A percentile compares a stretch with the other conserved stretches of the same genome.
Conservation (phyloP, 2,888 invertebrate species). For the Gastrophysa polygoni region DNA sequence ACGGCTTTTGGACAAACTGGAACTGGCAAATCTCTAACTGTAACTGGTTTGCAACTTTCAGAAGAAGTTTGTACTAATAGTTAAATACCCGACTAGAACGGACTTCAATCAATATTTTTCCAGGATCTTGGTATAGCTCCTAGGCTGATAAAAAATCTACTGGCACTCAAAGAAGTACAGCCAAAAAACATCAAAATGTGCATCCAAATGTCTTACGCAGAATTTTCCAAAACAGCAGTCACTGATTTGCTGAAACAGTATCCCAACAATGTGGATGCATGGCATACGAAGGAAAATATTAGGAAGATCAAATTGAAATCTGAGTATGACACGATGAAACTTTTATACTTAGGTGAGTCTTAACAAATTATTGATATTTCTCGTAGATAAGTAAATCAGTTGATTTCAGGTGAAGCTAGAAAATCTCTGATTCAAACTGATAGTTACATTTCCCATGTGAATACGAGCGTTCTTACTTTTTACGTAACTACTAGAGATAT, state of each 20-base stretch:
- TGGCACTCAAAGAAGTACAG: slow-evolving; percentile 45
- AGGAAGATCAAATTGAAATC: slow-evolving; percentile 42
- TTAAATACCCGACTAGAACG: too few relatives aligned
- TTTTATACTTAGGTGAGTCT: slow-evolving; percentile 50
- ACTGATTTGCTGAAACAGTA: slow-evolving; percentile 51
- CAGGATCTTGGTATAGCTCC: slow-evolving; percentile 53
- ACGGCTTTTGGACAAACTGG: slow-evolving; percentile 58
- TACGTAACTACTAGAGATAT: slow-evolving; percentile 46
- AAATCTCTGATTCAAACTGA: slow-evolving; percentile 47
- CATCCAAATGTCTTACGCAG: slow-evolving; percentile 55
- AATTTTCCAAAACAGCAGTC: slow-evolving; percentile 50
- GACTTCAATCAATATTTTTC: slow-evolving; percentile 9
- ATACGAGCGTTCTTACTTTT: slow-evolving; percentile 56
- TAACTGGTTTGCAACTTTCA: slow-evolving; percentile 46
- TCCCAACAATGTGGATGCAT: slow-evolving; percentile 36
- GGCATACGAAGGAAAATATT: slow-evolving; percentile 43
- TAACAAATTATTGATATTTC: neutral
- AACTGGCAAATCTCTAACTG: slow-evolving; percentile 55
- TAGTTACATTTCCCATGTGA: slow-evolving; percentile 52
- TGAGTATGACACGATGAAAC: slow-evolving; percentile 49
- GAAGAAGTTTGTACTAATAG: slow-evolving; percentile 34
- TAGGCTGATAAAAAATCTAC: slow-evolving; percentile 52
- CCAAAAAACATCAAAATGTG: slow-evolving; percentile 48
- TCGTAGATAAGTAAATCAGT: neutral
- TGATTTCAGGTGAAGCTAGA: slow-evolving; percentile 52